phyloP scores from a whole-genome alignment of 2,113 vertebrate genomes.

The Eleginops maclovinus region DNA sequence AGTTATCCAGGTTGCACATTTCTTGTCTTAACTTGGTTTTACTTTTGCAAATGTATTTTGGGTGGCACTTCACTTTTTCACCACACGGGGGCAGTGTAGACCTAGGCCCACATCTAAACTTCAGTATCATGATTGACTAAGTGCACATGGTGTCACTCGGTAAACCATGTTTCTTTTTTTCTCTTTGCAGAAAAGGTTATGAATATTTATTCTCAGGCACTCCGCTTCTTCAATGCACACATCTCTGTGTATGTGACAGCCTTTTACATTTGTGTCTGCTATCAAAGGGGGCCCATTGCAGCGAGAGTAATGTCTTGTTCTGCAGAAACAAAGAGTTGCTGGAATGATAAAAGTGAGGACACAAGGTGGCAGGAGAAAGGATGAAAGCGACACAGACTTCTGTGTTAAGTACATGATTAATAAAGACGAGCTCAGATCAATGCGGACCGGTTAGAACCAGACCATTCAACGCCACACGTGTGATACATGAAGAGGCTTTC shows the following conservation, averaged over 20 bases:
- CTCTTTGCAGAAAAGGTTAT: not conserved
- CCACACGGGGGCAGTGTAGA: constrained; percentile 67
- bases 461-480: constrained; percentile 65
- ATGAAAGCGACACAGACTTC: constrained; percentile 69
- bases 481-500: constrained; percentile 59
- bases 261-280: constrained; percentile 27
- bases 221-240: constrained; percentile 22
- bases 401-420: constrained; percentile 69
- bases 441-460: constrained; percentile 48
- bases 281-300: constrained; percentile 46
- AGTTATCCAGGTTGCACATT: not conserved
- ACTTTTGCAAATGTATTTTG: not conserved
- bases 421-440: constrained; percentile 66
- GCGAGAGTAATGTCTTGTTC: constrained; percentile 38
- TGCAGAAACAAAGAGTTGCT: constrained; percentile 36
- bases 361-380: constrained; percentile 37
- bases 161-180: constrained; percentile 11
- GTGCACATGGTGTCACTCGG: constrained; percentile 6
- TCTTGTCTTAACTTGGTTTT: not conserved
- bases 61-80: not conserved
- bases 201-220: constrained; percentile 22
- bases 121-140: not conserved
- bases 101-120: not conserved
- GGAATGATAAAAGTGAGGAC: constrained; percentile 66
- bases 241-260: constrained; percentile 12